phyloP scores from a whole-genome alignment of 2,113 vertebrate species.

The Hydrochoerus hydrochaeris region DNA sequence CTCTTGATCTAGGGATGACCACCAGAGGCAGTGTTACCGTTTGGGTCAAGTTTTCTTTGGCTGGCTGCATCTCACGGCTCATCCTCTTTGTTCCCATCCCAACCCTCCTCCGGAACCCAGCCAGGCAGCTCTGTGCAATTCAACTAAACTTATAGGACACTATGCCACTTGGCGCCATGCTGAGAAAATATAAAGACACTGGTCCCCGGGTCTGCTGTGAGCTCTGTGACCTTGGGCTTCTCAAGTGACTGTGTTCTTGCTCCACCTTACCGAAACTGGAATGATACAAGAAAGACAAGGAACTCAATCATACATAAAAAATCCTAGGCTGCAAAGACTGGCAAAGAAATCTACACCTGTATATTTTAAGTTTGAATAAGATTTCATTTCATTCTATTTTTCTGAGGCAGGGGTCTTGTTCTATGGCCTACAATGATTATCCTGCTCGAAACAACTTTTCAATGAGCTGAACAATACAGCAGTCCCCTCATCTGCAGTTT shows the following conservation, averaged over 20 bases:
- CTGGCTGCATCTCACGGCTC: not conserved
- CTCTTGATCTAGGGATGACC: not conserved
- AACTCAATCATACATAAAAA: not conserved
- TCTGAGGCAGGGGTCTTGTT: not conserved
- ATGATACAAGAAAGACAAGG: not conserved
- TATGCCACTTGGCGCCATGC: not conserved
- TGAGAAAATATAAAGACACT: conserved; percentile 10
- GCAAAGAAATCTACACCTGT: not conserved
- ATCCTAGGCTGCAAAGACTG: not conserved
- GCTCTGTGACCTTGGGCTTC: conserved; percentile 53
- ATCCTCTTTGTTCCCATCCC: conserved; percentile 24
- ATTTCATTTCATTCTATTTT: not conserved
- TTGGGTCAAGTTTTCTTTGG: conserved; percentile 40
- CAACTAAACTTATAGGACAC: conserved; percentile 60
- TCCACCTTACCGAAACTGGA: conserved; percentile 4
- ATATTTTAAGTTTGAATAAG: conserved; percentile 8
- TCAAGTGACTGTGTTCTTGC: not conserved
- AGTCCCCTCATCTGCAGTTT: not conserved
- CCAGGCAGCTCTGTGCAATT: conserved; percentile 62
- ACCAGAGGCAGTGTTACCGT: not conserved
- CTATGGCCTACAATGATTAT: not conserved
- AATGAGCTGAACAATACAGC: not conserved
- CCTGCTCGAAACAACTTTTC: not conserved
- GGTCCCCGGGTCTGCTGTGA: not conserved
- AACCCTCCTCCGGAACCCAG: not conserved